Evolutionary conservation across 1,140 invertebrate genomes (phyloP).

Genomic region (Papilio helenus): DNA sequence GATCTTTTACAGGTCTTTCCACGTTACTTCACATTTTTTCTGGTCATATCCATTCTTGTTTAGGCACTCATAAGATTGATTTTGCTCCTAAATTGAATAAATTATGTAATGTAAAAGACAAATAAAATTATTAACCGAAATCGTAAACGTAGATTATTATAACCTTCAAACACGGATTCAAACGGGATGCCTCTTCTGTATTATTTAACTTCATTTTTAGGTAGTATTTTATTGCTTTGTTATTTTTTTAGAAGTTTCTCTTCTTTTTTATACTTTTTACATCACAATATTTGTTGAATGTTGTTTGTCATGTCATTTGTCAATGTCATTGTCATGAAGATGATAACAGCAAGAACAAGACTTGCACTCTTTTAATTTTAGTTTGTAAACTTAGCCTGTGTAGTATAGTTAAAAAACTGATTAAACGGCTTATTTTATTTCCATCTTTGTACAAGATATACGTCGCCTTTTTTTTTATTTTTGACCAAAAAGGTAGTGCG

Average conservation of each 20-base stretch:
- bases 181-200: conserved; percentile 62
- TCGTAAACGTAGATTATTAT: background rate
- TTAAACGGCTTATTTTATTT: background rate
- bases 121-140: conserved; percentile 29
- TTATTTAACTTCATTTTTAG: conserved; percentile 57
- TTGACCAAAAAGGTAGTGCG: background rate
- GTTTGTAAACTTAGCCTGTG: background rate
- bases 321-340: background rate
- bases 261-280: conserved; percentile 27
- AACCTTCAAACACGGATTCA: conserved; percentile 75
- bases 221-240: conserved; percentile 42
- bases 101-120: conserved; percentile 51
- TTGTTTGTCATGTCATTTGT: background rate
- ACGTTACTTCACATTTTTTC: conserved; percentile 84
- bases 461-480: background rate
- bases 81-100: conserved; percentile 82
- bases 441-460: background rate
- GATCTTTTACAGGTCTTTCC: conserved; percentile 55
- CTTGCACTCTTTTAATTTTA: too few relatives aligned
- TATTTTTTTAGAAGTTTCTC: conserved; percentile 35
- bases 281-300: background rate
- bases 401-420: background rate
- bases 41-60: conserved; percentile 84
- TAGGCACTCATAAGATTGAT: conserved; percentile 84
- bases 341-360: too few relatives aligned